These are phyloP conservation scores for Drosophila borborema DNA, from an alignment of 2,888 invertebrate species.

Conservation along the genomic window DNA sequence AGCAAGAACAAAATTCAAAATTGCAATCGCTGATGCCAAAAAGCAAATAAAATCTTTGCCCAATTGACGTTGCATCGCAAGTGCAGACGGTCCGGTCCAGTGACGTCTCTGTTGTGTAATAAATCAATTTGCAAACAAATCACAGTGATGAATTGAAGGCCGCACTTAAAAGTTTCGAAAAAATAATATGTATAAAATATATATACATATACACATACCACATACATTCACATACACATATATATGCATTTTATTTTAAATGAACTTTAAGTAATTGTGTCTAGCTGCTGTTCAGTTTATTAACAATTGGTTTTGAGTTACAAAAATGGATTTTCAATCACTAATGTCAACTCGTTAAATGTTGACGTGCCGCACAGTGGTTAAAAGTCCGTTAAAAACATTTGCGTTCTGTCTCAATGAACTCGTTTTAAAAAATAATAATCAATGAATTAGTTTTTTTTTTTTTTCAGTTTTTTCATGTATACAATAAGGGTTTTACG, in stretches of 20 bases:
- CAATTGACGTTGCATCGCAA: constrained; percentile 49
- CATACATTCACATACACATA: neutral
- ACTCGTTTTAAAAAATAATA: neutral
- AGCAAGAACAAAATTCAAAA: constrained; percentile 48
- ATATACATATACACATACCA: neutral
- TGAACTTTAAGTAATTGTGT: constrained; percentile 25
- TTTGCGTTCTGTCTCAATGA: too few species aligned
- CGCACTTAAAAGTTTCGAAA: constrained; percentile 16
- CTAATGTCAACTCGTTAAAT: constrained; percentile 39
- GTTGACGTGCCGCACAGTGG: constrained; percentile 56
- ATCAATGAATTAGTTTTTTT: neutral
- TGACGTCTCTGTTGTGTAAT: constrained; percentile 57
- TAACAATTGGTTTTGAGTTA: constrained; percentile 71
- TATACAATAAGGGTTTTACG: too few species aligned
- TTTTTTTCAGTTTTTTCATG: too few species aligned
- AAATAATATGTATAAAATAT: neutral
- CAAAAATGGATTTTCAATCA: constrained; percentile 55
- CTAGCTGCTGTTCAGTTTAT: constrained; percentile 35
- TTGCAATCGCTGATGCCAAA: constrained; percentile 31
- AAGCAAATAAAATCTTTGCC: neutral
- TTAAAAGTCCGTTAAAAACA: neutral
- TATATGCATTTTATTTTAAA: constrained; percentile 5
- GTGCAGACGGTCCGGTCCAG: constrained; percentile 29
- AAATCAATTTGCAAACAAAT: constrained; percentile 53
- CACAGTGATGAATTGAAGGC: constrained; percentile 40